Percentiles rank a stretch among this genome's conserved stretches.
phyloP scores from a whole-genome alignment of 2,797 vertebrate genomes.

The Pitangus sulphuratus region DNA sequence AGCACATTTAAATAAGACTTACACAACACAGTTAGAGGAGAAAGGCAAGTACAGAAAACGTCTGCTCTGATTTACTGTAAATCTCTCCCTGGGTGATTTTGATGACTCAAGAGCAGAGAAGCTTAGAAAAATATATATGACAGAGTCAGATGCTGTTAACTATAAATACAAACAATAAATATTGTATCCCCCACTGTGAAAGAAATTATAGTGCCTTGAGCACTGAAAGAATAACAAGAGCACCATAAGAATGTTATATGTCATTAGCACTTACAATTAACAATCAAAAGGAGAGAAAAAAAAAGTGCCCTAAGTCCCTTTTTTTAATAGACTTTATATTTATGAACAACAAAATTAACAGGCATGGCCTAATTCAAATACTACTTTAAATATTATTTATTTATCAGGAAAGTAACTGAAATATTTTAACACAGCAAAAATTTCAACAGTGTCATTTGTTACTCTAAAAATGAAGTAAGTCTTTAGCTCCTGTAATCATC shows the following conservation, averaged over 20 bases:
- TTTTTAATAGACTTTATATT: background rate
- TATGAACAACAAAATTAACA: background rate
- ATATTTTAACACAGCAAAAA: background rate
- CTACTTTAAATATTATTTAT: background rate
- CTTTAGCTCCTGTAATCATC: background rate
- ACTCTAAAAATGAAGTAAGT: background rate
- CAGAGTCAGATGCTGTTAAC: background rate
- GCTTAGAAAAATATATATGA: constrained; percentile 26
- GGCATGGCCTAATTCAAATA: background rate
- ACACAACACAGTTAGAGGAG: background rate
- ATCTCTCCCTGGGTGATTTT: constrained; percentile 31
- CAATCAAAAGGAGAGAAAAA: background rate
- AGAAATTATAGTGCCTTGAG: background rate
- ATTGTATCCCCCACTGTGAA: background rate
- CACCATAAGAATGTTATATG: background rate
- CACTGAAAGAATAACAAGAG: background rate
- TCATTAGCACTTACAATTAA: background rate
- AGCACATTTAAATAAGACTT: constrained; percentile 13
- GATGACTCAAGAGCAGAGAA: constrained; percentile 34
- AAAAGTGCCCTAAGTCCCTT: background rate
- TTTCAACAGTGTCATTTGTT: background rate
- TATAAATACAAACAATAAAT: constrained; percentile 46
- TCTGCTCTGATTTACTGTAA: constrained; percentile 36
- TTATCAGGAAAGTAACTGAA: background rate
- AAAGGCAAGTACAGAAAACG: background rate